These are phyloP conservation scores for Acanthochromis polyacanthus DNA, from an alignment of 2,113 vertebrate species.

Conservation along the genomic window DNA sequence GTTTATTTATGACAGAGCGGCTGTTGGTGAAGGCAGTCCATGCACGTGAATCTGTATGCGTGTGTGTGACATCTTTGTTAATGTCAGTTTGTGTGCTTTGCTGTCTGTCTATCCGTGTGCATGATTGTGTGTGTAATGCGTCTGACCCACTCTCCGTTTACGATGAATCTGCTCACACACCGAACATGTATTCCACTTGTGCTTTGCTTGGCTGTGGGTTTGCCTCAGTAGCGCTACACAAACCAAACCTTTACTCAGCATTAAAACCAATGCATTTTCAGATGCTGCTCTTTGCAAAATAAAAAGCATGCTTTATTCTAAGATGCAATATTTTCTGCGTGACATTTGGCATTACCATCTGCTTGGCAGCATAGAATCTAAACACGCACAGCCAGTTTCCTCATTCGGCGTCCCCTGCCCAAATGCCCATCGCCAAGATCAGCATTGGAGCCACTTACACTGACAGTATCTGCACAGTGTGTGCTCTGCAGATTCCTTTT, in stretches of 20 bases:
- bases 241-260: neutral
- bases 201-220: neutral
- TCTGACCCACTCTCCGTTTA: neutral
- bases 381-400: constrained; percentile 24
- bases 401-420: constrained; percentile 26
- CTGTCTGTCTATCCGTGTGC: neutral
- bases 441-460: constrained; percentile 17
- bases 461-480: neutral
- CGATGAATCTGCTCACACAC: constrained; percentile 5
- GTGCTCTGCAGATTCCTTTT: neutral
- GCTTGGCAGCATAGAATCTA: constrained; percentile 28
- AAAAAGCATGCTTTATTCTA: neutral
- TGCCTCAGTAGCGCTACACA: neutral
- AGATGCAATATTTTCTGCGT: neutral
- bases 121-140: neutral
- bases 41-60: neutral
- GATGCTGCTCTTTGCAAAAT: neutral
- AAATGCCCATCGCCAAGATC: constrained; percentile 23
- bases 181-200: neutral
- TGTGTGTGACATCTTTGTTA: constrained; percentile 22
- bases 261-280: neutral
- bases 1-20: constrained; percentile 6
- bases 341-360: constrained; percentile 52
- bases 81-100: neutral
- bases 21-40: neutral